Percentiles rank a stretch among this genome's conserved stretches.
These are phyloP conservation scores for Phalacrocorax carbo DNA, from an alignment of 2,113 vertebrate species.

Conservation along the genomic window DNA sequence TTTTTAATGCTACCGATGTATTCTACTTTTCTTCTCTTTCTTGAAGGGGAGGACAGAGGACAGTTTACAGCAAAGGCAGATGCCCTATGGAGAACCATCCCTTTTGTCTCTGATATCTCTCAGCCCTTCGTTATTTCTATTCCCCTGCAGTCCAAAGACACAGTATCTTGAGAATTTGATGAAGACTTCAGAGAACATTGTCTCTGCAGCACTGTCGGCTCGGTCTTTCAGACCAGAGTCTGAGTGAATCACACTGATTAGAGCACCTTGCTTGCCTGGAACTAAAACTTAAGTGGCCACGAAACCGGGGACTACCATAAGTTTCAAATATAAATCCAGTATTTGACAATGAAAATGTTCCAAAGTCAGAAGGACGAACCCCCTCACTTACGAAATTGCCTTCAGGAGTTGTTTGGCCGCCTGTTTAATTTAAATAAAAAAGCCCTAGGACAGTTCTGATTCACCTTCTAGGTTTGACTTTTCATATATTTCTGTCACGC, in stretches of 20 bases:
- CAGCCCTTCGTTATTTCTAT: not conserved
- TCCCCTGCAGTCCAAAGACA: no score
- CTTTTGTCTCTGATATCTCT: not conserved
- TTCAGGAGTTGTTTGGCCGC: not conserved
- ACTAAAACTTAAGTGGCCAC: not conserved
- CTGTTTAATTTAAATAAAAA: not conserved
- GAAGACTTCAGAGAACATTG: not conserved
- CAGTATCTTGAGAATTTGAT: rapidly evolving
- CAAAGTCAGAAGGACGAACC: not conserved
- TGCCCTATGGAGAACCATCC: not conserved
- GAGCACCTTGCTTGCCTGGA: not conserved
- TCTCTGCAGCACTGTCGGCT: not conserved
- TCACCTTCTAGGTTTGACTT: not conserved
- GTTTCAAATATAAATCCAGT: not conserved
- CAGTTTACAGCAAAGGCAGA: not conserved
- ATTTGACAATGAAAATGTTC: not conserved
- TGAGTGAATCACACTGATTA: not conserved
- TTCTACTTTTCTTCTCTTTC: not conserved
- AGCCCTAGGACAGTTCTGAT: not conserved
- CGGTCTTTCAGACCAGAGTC: not conserved
- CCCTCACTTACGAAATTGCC: not conserved
- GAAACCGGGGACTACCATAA: not conserved
- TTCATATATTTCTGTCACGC: not conserved
- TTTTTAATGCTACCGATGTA: conserved; percentile 38
- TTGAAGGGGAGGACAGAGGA: not conserved